A percentile compares a stretch with the other conserved stretches of the same genome.
These are phyloP conservation scores for Nycticorax nycticorax DNA, from an alignment of 2,113 vertebrate species.

Conservation along the genomic window DNA sequence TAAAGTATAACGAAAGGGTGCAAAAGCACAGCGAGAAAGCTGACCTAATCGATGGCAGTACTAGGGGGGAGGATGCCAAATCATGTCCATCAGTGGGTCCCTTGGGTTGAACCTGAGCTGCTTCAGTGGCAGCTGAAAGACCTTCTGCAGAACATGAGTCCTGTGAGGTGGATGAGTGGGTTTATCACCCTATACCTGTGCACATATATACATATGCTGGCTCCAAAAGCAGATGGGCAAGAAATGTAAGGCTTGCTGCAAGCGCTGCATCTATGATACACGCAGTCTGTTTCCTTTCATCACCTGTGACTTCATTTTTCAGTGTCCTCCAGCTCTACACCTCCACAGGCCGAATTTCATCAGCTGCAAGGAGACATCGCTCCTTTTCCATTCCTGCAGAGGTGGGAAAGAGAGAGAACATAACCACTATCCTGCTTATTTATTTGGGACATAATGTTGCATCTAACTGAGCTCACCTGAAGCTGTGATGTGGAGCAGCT, in stretches of 20 bases:
- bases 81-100: neutral
- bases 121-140: neutral
- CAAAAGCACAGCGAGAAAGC: neutral
- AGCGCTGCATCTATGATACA: neutral
- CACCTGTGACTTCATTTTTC: neutral
- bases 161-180: neutral
- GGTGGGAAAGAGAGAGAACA: neutral
- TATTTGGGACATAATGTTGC: neutral
- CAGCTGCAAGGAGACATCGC: neutral
- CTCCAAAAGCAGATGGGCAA: neutral
- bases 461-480: neutral
- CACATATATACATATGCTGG: rapidly evolving
- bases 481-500: neutral
- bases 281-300: neutral
- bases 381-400: neutral
- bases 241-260: neutral
- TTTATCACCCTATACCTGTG: neutral
- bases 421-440: neutral
- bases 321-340: neutral
- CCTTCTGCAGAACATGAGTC: neutral
- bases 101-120: neutral
- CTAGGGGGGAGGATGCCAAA: neutral
- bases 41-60: rapidly evolving
- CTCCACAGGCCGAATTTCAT: neutral
- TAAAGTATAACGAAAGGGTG: neutral